phyloP scores from a whole-genome alignment of 1,140 invertebrate species.

The Hirudo medicinalis region DNA sequence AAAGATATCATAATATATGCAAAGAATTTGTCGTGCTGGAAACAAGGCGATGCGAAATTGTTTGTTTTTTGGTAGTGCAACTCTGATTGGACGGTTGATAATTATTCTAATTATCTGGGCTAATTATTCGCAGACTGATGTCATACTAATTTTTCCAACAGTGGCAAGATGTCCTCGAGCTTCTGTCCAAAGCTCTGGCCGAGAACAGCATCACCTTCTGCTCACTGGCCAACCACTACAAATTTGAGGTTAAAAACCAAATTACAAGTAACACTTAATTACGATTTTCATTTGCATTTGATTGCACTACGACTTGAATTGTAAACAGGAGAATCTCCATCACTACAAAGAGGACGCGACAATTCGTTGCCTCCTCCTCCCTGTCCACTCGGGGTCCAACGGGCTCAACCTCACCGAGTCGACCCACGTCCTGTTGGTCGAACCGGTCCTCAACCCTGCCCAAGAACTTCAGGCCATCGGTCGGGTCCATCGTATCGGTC shows the following conservation, averaged over 20 bases:
- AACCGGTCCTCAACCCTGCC: constrained; percentile 59
- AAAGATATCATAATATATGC: not conserved
- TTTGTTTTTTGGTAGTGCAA: too few relatives aligned
- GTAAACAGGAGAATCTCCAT: constrained; percentile 33
- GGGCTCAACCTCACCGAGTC: constrained; percentile 67
- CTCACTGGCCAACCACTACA: constrained; percentile 33
- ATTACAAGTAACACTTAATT: not conserved
- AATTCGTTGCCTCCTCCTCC: constrained; percentile 53
- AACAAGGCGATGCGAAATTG: too few relatives aligned
- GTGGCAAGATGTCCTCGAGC: constrained; percentile 53
- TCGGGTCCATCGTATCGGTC: constrained; percentile 63
- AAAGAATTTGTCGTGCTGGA: not conserved
- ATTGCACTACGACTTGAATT: not conserved
- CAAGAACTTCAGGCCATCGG: constrained; percentile 65
- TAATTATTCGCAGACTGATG: not conserved
- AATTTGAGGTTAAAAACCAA: constrained; percentile 42
- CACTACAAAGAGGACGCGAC: constrained; percentile 35
- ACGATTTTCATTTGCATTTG: not conserved
- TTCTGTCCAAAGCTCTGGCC: constrained; percentile 49
- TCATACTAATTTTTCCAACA: constrained; percentile 25
- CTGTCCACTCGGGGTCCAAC: constrained; percentile 55
- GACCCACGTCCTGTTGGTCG: constrained; percentile 60
- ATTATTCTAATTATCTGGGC: not conserved
- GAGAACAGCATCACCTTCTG: constrained; percentile 49
- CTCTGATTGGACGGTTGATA: not conserved